Evolutionary conservation across 1,140 invertebrate species (phyloP).

Genomic region (Cotesia glomerata): DNA sequence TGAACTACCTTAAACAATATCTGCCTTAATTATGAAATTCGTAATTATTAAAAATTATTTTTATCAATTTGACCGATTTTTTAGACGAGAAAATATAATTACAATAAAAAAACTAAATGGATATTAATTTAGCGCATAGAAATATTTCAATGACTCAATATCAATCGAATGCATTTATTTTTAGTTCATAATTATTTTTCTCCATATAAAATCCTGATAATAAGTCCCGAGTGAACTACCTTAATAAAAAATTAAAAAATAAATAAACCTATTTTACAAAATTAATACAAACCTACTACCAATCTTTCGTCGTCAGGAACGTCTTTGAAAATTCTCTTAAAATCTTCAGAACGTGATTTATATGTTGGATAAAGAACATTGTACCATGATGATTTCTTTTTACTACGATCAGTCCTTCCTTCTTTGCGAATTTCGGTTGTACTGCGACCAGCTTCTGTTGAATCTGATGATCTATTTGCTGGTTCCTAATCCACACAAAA

Average conservation of each 20-base stretch:
- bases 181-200: too few species aligned
- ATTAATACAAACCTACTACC: slow-evolving; percentile 77
- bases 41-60: too few species aligned
- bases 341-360: slow-evolving; percentile 90
- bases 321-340: slow-evolving; percentile 91
- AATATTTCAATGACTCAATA: too few species aligned
- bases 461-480: slow-evolving; percentile 48
- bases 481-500: slow-evolving; percentile 46
- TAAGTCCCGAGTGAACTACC: too few species aligned
- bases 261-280: slow-evolving; percentile 14
- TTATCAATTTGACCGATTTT: too few species aligned
- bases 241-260: slow-evolving; percentile 15
- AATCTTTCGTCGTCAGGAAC: slow-evolving; percentile 89
- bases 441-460: slow-evolving; percentile 46
- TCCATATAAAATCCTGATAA: too few species aligned
- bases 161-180: too few species aligned
- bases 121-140: too few species aligned
- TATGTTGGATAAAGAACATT: slow-evolving; percentile 91
- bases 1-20: too few species aligned
- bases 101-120: too few species aligned
- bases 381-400: slow-evolving; percentile 85
- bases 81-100: too few species aligned
- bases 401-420: slow-evolving; percentile 61
- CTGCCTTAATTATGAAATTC: too few species aligned
- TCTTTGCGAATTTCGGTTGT: slow-evolving; percentile 40